Percentiles rank a stretch among this genome's conserved stretches.
phyloP scores from a whole-genome alignment of 2,113 vertebrate genomes.

The Pteropus alecto region DNA sequence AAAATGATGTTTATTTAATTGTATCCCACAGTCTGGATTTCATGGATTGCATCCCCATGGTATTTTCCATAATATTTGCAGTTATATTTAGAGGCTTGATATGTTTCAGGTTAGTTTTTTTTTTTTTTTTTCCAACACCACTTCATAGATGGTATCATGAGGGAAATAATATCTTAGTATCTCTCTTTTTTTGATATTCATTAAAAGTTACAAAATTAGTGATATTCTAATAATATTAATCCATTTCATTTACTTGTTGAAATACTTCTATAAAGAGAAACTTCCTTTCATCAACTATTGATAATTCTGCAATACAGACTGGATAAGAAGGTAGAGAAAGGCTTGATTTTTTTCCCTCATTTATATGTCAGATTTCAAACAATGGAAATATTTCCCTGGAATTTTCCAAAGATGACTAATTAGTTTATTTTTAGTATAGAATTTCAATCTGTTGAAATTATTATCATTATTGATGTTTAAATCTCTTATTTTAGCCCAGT shows the following conservation, averaged over 20 bases:
- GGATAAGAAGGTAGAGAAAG: not conserved
- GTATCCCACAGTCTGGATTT: not conserved
- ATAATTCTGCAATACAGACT: not conserved
- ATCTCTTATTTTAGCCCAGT: not conserved
- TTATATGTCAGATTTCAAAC: constrained; percentile 15
- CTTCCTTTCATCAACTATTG: not conserved
- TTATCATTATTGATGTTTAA: not conserved
- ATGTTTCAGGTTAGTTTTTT: not conserved
- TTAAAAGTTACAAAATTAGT: not conserved
- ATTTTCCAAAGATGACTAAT: not conserved
- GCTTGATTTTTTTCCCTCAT: not conserved
- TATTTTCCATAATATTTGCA: not conserved
- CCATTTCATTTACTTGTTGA: not conserved
- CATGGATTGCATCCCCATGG: not conserved
- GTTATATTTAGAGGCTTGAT: not conserved
- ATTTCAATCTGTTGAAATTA: not conserved
- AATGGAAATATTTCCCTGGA: not conserved
- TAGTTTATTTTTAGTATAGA: constrained; percentile 10
- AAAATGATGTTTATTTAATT: not conserved
- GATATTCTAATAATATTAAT: not conserved
- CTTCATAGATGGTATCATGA: not conserved
- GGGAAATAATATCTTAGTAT: not conserved
- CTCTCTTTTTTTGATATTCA: not conserved
- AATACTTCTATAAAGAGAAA: not conserved
- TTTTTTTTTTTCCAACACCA: not conserved